These are phyloP conservation scores for Serinus canaria DNA, from an alignment of 2,113 vertebrate species.

Conservation along the genomic window DNA sequence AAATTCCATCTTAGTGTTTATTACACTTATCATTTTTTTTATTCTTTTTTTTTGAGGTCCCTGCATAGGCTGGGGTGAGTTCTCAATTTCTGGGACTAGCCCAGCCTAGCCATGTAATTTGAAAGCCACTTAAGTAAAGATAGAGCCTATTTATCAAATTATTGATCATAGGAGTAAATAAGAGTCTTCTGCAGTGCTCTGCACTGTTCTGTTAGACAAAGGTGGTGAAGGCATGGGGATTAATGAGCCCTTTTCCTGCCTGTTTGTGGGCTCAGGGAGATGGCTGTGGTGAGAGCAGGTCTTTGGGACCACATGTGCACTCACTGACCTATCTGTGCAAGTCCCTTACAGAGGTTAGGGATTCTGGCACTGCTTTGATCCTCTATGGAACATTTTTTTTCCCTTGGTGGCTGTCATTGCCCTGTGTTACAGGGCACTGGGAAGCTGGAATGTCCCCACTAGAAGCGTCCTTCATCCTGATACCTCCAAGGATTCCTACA, in stretches of 20 bases:
- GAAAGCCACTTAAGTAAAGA: not conserved
- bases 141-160: not conserved
- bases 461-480: not conserved
- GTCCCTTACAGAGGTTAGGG: not conserved
- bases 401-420: not conserved
- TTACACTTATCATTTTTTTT: not conserved
- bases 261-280: accelerated
- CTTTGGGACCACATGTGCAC: accelerated
- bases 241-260: not conserved
- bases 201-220: not conserved
- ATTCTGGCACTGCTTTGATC: not conserved
- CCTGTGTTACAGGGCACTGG: not conserved
- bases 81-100: not conserved
- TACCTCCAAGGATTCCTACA: not conserved
- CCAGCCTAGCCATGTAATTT: not conserved
- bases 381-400: not conserved
- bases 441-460: accelerated
- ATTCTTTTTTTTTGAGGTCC: not conserved
- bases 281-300: not conserved
- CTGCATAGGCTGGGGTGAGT: not conserved
- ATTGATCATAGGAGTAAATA: not conserved
- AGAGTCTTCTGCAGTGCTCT: not conserved
- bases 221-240: not conserved
- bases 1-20: not conserved
- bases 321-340: not conserved